Evolutionary conservation across 2,888 invertebrate genomes (phyloP), one percentile per base, ranked within the genome.

Genomic region (Agrotis exclamationis): DNA sequence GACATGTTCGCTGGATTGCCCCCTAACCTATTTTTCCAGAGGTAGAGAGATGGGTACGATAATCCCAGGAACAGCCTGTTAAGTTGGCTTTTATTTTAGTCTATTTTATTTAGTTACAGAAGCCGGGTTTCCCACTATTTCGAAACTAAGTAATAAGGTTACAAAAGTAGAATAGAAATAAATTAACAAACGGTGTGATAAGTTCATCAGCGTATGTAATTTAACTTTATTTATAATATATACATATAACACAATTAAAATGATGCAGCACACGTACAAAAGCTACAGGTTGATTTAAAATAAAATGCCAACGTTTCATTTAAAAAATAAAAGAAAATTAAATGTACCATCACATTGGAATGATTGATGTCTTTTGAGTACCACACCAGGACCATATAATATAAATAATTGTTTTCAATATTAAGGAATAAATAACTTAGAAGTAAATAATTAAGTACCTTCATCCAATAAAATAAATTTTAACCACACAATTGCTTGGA

Each of bases 251-350:
- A 65, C 62, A 56, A 56, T 47, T 51, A 63, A 66, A 57, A 68
- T 50, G 39, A 24, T 72, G 63, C 70, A 62, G 57, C 68, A 81
- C 60, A 80, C 56, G 70, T 82, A 82, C 44, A 83, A 83, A 83
- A 82, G 67, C 80, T 82, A 83, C 72, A 67, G 22, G 13, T 22
- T 16, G 22, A 71, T 54, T 69, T 22, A 77, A 22, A 63, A 54
- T 33, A 74, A 20, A 63, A 51, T 60, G 69, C n/a, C 65, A 70
- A 47, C 58, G 7, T 28, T 9, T 39, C 39, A 18, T 62, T 59
- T 65, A 69, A 54, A 57, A 33, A 60, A 65, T 51, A 65, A 51
- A 44, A 14, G 24, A 2, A 53, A 47, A 24, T 65, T 39, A 54
- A 62, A 48, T 47, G 6, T 63, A 39, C 28, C 28, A 56, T 67